Conservation (phyloP, 1,140 invertebrate genomes). For the Trichonephila clavipes region DNA sequence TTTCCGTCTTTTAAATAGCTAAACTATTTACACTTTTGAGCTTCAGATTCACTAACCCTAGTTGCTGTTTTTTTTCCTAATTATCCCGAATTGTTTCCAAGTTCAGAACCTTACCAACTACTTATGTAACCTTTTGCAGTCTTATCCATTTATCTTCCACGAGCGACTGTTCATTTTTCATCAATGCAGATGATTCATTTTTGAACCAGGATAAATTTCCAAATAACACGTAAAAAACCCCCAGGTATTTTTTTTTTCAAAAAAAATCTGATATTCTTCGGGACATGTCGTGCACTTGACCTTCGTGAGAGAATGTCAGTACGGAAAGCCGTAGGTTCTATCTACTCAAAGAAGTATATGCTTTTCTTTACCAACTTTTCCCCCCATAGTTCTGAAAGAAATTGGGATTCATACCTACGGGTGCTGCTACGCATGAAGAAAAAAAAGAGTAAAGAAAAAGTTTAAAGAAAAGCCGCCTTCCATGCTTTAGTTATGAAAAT, state of each 20-base stretch:
- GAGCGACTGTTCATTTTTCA: neutral
- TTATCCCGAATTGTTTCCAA: neutral
- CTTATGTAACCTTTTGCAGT: neutral
- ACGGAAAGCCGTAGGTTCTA: neutral
- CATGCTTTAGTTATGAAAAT: neutral
- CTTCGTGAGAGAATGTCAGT: constrained; percentile 35
- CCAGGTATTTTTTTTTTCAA: neutral
- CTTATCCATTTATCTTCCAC: neutral
- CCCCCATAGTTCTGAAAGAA: neutral
- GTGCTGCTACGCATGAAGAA: neutral
- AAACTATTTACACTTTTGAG: too few relatives aligned
- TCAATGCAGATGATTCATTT: neutral
- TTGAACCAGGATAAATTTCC: constrained; percentile 54
- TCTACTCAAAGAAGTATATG: neutral
- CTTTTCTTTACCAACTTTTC: neutral
- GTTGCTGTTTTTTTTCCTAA: neutral
- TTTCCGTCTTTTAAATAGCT: too few relatives aligned
- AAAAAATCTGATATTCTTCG: neutral
- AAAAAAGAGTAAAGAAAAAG: neutral
- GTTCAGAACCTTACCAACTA: neutral
- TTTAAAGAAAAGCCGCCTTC: neutral
- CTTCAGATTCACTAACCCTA: neutral
- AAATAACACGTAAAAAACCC: constrained; percentile 41
- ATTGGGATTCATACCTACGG: neutral
- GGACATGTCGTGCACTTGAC: constrained; percentile 62